Conservation (phyloP, 2,797 vertebrate genomes). For the Rhabdomys pumilio region DNA sequence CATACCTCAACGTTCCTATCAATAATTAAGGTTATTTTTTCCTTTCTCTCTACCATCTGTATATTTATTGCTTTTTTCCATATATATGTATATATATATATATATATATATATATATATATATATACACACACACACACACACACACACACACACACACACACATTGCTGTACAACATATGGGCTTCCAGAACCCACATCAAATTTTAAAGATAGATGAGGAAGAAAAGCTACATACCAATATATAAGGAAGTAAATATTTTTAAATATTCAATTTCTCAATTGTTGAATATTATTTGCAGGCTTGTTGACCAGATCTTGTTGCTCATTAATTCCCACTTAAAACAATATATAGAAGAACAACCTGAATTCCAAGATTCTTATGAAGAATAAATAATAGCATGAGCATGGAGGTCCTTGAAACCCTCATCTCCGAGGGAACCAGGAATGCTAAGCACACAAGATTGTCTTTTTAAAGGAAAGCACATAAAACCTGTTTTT, state of each 20-base stretch:
- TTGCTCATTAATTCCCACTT: background rate
- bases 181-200: background rate
- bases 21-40: background rate
- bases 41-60: background rate
- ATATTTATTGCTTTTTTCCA: background rate
- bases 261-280: background rate
- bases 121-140: too few species aligned
- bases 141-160: too few species aligned
- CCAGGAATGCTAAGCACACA: background rate
- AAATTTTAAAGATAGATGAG: background rate
- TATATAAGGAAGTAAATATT: background rate
- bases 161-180: background rate
- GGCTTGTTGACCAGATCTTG: background rate
- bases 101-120: too few species aligned
- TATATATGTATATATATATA: too few species aligned
- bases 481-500: background rate
- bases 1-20: background rate
- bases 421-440: background rate
- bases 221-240: background rate
- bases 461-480: background rate
- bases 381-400: background rate
- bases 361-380: background rate
- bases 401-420: background rate
- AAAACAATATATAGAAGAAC: background rate
- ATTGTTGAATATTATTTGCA: background rate